phyloP scores from a whole-genome alignment of 2,797 vertebrate species.

The Myiothlypis chrysogaster region DNA sequence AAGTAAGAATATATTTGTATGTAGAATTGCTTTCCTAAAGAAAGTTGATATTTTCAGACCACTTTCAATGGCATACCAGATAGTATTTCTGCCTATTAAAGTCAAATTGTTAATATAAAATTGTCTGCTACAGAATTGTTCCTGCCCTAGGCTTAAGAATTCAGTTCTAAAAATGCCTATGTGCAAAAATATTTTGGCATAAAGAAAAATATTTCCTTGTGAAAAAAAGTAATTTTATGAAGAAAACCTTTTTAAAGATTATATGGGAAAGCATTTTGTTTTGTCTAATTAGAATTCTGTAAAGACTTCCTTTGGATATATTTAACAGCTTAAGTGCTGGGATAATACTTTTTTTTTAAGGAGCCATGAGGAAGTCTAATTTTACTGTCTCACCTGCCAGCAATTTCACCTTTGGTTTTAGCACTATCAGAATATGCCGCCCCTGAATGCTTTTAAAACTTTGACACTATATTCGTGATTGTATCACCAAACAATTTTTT shows the following conservation, averaged over 20 bases:
- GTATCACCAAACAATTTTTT: neutral
- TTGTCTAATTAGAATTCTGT: neutral
- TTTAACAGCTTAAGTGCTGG: neutral
- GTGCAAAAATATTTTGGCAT: neutral
- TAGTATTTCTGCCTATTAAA: neutral
- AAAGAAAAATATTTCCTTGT: neutral
- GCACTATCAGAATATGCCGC: neutral
- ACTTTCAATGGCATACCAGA: neutral
- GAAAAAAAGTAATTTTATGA: neutral
- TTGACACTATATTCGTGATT: neutral
- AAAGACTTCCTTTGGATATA: neutral
- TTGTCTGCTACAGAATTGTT: neutral
- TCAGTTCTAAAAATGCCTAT: neutral
- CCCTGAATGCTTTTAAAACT: neutral
- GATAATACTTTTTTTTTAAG: neutral
- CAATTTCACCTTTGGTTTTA: neutral
- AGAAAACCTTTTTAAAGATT: neutral
- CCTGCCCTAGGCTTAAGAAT: neutral
- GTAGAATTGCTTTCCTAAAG: neutral
- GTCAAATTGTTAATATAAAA: neutral
- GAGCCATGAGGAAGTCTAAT: neutral
- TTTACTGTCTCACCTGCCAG: neutral
- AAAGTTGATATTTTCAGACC: neutral
- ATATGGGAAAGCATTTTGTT: neutral
- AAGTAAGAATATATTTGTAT: neutral